phyloP scores from a whole-genome alignment of 2,113 vertebrate genomes.

The Conger conger region DNA sequence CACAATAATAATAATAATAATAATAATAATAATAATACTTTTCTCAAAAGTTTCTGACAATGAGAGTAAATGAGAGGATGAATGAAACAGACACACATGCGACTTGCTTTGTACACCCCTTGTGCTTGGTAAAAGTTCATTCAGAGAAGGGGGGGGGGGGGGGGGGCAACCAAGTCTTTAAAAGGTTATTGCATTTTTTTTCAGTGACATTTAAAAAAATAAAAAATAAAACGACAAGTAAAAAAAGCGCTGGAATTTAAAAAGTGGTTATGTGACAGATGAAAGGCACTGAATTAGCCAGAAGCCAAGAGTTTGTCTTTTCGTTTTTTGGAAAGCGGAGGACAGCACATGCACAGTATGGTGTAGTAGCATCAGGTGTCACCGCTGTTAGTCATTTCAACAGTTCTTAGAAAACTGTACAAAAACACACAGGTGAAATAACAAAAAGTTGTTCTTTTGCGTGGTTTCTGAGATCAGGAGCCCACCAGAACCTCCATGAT shows the following conservation, averaged over 20 bases:
- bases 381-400: slow-evolving; percentile 20
- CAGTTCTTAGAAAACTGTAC: slow-evolving; percentile 29
- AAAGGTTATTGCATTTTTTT: slow-evolving; percentile 61
- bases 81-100: slow-evolving; percentile 75
- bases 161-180: neutral
- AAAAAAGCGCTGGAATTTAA: neutral
- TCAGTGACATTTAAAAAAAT: slow-evolving; percentile 57
- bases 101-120: slow-evolving; percentile 77
- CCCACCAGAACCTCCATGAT: slow-evolving; percentile 93
- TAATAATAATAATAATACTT: neutral
- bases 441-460: neutral
- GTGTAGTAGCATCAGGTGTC: slow-evolving; percentile 47
- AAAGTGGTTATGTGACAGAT: slow-evolving; percentile 67
- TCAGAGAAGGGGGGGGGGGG: slow-evolving; percentile 6
- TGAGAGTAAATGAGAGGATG: slow-evolving; percentile 68
- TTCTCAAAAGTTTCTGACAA: slow-evolving; percentile 48
- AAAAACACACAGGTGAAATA: slow-evolving; percentile 5
- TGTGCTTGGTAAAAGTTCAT: slow-evolving; percentile 74
- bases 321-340: slow-evolving; percentile 69
- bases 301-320: slow-evolving; percentile 75
- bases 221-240: slow-evolving; percentile 49
- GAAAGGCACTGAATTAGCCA: slow-evolving; percentile 83
- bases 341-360: slow-evolving; percentile 80
- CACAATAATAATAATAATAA: neutral
- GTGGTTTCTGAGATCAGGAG: slow-evolving; percentile 65